Percentiles rank a stretch among this genome's conserved stretches.
Conservation (phyloP, 1,140 invertebrate genomes). For the Anastrepha obliqua region DNA sequence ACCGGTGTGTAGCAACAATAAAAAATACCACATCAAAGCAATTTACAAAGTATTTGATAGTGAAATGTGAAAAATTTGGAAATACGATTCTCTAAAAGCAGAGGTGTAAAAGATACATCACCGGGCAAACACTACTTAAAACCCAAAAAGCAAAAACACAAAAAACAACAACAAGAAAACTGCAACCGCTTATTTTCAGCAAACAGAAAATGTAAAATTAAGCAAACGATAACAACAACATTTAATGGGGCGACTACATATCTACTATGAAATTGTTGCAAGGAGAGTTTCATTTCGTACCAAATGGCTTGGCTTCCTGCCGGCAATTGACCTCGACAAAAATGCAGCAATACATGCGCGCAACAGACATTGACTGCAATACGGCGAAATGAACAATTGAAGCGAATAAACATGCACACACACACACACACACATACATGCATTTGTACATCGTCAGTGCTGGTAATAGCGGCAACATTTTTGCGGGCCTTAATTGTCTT, state of each 20-base stretch:
- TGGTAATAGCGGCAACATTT: background rate
- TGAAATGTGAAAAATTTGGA: too few species aligned
- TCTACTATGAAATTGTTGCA: background rate
- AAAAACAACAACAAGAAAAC: too few species aligned
- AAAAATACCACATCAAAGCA: too few species aligned
- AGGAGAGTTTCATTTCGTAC: background rate
- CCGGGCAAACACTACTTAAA: too few species aligned
- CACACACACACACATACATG: background rate
- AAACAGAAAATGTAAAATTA: too few species aligned
- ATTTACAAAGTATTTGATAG: too few species aligned
- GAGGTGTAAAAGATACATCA: too few species aligned
- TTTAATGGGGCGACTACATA: background rate
- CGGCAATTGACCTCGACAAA: background rate
- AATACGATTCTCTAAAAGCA: too few species aligned
- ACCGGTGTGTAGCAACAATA: too few species aligned
- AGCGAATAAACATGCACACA: too few species aligned
- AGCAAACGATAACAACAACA: background rate
- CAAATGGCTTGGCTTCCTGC: background rate
- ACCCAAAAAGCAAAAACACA: too few species aligned
- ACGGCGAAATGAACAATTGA: background rate
- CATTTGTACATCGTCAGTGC: background rate
- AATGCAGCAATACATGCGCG: slow-evolving; percentile 6
- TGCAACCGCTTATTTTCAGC: too few species aligned
- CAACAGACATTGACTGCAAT: background rate
- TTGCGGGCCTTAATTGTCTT: slow-evolving; percentile 4